A percentile compares a stretch with the other conserved stretches of the same genome.
Conservation (phyloP, 2,113 vertebrate species). For the Eurypyga helias region DNA sequence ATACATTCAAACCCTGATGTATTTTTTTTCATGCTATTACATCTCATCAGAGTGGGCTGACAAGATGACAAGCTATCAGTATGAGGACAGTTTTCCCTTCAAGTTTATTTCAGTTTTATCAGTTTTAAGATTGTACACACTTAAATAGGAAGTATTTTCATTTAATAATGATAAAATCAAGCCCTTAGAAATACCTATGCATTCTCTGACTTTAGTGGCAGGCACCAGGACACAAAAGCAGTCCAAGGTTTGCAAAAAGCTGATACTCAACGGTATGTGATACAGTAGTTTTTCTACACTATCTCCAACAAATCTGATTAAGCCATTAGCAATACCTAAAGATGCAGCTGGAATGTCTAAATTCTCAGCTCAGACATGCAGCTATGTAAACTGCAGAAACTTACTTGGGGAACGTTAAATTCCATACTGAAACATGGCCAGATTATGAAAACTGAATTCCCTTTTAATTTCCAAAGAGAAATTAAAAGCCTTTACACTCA, state of each 20-base stretch:
- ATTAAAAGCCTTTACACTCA: neutral
- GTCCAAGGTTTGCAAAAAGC: neutral
- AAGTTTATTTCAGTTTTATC: neutral
- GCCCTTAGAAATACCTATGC: neutral
- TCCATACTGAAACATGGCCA: neutral
- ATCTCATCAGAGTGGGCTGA: neutral
- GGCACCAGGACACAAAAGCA: neutral
- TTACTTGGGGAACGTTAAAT: neutral
- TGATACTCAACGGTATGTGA: neutral
- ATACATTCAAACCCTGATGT: neutral
- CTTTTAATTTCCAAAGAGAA: neutral
- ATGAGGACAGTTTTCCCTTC: neutral
- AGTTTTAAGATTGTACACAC: neutral
- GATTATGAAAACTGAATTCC: neutral
- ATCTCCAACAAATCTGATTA: neutral
- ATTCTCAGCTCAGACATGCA: neutral
- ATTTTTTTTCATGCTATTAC: neutral
- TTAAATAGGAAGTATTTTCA: neutral
- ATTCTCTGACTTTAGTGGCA: neutral
- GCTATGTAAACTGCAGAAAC: neutral
- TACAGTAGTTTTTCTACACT: neutral
- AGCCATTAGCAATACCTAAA: neutral
- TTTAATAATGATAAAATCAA: neutral
- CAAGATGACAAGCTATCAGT: neutral
- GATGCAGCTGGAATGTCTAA: neutral